These are phyloP conservation scores for Mustela erminea DNA, from an alignment of 2,797 vertebrate genomes.

Conservation along the genomic window DNA sequence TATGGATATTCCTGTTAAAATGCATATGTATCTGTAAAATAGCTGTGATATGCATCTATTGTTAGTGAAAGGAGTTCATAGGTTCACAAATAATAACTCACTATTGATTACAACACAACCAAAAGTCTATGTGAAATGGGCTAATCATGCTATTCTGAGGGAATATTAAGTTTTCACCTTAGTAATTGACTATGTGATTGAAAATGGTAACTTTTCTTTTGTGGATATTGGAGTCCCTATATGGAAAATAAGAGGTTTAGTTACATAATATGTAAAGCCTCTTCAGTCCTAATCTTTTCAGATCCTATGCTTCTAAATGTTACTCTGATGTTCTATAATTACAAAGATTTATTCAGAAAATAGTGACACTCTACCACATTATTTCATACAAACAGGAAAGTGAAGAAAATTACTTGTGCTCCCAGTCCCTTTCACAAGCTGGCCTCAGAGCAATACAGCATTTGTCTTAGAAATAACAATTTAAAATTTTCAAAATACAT, in stretches of 20 bases:
- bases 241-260: conserved; percentile 50
- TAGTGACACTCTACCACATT: neutral
- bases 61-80: conserved; percentile 81
- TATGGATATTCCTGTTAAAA: conserved; percentile 93
- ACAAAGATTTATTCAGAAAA: conserved; percentile 20
- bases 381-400: conserved; percentile 16
- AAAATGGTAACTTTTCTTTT: conserved; percentile 27
- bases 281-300: conserved; percentile 19
- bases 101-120: conserved; percentile 67
- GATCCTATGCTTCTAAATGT: neutral
- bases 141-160: conserved; percentile 25
- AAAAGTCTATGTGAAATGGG: conserved; percentile 61
- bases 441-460: neutral
- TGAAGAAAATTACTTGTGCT: neutral
- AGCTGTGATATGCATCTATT: conserved; percentile 71
- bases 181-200: conserved; percentile 49
- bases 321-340: conserved; percentile 41
- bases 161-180: conserved; percentile 64
- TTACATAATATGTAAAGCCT: neutral
- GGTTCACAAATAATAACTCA: conserved; percentile 81
- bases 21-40: conserved; percentile 88
- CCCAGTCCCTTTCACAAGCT: conserved; percentile 31
- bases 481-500: conserved; percentile 44
- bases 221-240: neutral
- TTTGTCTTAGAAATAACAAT: conserved; percentile 36